These are phyloP conservation scores for Phyllostomus hastatus DNA, from an alignment of 2,113 vertebrate genomes.

Conservation along the genomic window DNA sequence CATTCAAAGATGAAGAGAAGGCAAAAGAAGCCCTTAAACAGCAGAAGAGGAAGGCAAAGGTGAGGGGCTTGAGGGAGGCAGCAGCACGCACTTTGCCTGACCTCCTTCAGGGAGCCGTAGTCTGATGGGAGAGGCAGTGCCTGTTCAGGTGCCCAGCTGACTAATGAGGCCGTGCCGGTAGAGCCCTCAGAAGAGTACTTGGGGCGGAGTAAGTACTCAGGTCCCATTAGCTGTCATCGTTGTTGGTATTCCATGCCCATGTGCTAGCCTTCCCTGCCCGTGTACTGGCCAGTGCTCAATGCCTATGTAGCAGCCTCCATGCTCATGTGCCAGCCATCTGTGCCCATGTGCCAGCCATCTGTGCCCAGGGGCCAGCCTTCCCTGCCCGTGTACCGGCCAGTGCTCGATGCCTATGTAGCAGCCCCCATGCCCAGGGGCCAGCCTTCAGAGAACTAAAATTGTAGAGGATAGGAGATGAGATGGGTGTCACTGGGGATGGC, in stretches of 20 bases:
- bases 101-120: neutral
- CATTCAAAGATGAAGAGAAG: slow-evolving; percentile 93
- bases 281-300: neutral
- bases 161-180: neutral
- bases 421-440: neutral
- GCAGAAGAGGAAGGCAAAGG: slow-evolving; percentile 89
- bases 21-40: slow-evolving; percentile 92
- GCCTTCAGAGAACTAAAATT: neutral
- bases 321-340: neutral
- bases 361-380: neutral
- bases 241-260: neutral
- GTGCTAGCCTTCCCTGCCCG: neutral
- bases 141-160: neutral
- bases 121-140: neutral
- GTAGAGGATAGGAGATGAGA: neutral
- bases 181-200: neutral
- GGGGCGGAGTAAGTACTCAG: neutral
- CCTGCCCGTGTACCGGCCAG: neutral
- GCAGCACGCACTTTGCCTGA: fast-evolving
- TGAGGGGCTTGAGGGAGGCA: slow-evolving; percentile 66
- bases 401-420: neutral
- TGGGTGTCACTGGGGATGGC: neutral
- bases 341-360: neutral
- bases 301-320: neutral
- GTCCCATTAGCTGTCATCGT: fast-evolving